Evolutionary conservation across 2,113 vertebrate genomes (phyloP).

Genomic region (Megalops atlanticus): DNA sequence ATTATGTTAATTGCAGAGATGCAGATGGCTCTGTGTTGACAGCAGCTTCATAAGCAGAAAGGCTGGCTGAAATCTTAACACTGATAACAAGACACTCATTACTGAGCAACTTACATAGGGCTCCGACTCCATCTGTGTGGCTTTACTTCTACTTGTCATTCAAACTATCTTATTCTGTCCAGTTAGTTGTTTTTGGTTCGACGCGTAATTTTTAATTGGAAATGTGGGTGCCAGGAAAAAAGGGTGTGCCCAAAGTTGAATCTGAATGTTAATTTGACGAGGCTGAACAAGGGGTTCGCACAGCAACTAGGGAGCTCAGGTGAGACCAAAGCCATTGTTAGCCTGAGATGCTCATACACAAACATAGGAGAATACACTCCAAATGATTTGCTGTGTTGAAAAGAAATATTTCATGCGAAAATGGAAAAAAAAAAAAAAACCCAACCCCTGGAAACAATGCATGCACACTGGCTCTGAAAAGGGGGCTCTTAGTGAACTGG

Average conservation of each 20-base stretch:
- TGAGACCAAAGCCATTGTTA: conserved; percentile 44
- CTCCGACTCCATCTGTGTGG: conserved; percentile 67
- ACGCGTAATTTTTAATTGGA: conserved; percentile 63
- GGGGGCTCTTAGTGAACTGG: background rate
- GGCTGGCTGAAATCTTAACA: conserved; percentile 60
- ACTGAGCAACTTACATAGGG: conserved; percentile 62
- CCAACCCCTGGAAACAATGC: background rate
- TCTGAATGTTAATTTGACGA: background rate
- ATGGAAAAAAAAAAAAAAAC: background rate
- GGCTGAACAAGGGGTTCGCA: background rate
- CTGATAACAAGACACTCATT: conserved; percentile 67
- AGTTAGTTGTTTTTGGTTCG: conserved; percentile 49
- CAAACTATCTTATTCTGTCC: conserved; percentile 52
- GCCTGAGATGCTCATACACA: background rate
- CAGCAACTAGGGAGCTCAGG: conserved; percentile 29
- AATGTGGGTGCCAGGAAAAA: conserved; percentile 23
- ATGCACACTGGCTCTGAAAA: background rate
- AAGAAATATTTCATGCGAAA: background rate
- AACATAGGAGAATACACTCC: background rate
- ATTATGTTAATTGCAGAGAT: conserved; percentile 75
- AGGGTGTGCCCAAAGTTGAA: background rate
- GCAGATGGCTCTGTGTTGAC: conserved; percentile 77
- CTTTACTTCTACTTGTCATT: conserved; percentile 48
- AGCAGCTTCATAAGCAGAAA: conserved; percentile 65
- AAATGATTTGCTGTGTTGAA: background rate